Evolutionary conservation across 2,797 vertebrate species (phyloP).

Genomic region (Huso huso): DNA sequence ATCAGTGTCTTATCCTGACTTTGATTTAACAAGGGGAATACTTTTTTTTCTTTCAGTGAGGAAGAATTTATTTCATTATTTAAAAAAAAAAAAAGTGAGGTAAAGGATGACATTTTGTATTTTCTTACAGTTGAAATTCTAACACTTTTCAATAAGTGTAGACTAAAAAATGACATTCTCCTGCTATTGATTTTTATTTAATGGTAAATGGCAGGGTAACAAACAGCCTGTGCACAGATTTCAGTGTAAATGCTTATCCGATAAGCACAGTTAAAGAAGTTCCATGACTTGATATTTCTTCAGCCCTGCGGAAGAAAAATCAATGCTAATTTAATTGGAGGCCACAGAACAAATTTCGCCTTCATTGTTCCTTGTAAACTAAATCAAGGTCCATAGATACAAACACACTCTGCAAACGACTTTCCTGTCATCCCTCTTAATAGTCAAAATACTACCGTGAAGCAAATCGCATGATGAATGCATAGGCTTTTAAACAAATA

Average conservation of each 20-base stretch:
- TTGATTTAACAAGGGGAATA: no score
- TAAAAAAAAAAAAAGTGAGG: neutral
- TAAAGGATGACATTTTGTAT: constrained; percentile 42
- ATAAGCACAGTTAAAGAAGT: constrained; percentile 73
- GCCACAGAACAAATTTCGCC: constrained; percentile 74
- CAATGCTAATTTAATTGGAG: constrained; percentile 85
- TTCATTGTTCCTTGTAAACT: constrained; percentile 47
- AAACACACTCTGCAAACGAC: constrained; percentile 21
- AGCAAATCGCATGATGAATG: constrained; percentile 9
- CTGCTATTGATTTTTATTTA: constrained; percentile 65
- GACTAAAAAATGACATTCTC: constrained; percentile 50
- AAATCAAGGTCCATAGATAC: constrained; percentile 33
- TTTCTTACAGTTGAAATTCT: constrained; percentile 44
- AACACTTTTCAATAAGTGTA: constrained; percentile 47
- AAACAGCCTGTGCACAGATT: constrained; percentile 49
- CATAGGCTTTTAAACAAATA: neutral
- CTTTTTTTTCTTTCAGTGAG: neutral
- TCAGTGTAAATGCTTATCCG: constrained; percentile 54
- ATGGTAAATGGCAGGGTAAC: constrained; percentile 68
- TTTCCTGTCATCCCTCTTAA: constrained; percentile 21
- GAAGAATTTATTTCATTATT: neutral
- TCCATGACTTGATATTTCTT: constrained; percentile 65
- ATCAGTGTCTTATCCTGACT: neutral
- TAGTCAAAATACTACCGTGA: constrained; percentile 17
- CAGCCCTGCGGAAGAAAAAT: constrained; percentile 67